Base-by-base conservation (phyloP, 2,888 invertebrate species). In the Pristionchus fissidentatus region DNA sequence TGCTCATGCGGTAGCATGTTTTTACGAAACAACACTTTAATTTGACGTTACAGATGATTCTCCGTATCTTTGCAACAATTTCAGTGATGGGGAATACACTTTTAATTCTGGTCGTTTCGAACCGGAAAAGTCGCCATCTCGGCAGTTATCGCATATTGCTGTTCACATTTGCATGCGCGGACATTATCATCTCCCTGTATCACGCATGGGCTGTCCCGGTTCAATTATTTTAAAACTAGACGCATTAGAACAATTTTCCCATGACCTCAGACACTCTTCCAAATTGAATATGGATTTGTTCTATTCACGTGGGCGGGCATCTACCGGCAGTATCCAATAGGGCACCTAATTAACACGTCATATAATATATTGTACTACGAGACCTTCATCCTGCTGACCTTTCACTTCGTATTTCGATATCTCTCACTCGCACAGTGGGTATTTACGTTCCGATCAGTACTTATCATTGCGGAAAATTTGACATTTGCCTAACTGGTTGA, bases 371-470 rank as follows among this genome's bases (percentile, higher is more conserved):
- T 77, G 1, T 77, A 49, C 32, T 77, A 77, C n/a, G 75, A 77
- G 49, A 46, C 75, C 13, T 77, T 77, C 49, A 26, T 77, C 0
- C 75, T 77, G 7, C 46, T 77, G 29, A 49, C 75, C n/a, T 77
- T 77, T 7, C 75, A 77, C 22, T 77, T 77, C 49, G 32, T 75
- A 3, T 75, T 46, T 75, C 43, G 75, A 46, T 75, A 75, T 10
- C 10, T 75, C 46, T 38, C 38, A 38, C 29, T 75, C 0, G 32
- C 4, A 0, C 22, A 32, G 75, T 75, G 22, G 29, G 75, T 46
- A 29, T 5, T 41, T 75, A 0, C 43, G 46, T 43, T 29, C 75
- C 75, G 13, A 49, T 75, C 22, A 38, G 35, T 1, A 22, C 35
- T 66, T 41, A n/a, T 22, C 19, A 66, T 66, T 41, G n/a, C n/a